Evolutionary conservation across 92 coral and sea anemone species (phyloP).

Genomic region (Diadumene lineata): DNA sequence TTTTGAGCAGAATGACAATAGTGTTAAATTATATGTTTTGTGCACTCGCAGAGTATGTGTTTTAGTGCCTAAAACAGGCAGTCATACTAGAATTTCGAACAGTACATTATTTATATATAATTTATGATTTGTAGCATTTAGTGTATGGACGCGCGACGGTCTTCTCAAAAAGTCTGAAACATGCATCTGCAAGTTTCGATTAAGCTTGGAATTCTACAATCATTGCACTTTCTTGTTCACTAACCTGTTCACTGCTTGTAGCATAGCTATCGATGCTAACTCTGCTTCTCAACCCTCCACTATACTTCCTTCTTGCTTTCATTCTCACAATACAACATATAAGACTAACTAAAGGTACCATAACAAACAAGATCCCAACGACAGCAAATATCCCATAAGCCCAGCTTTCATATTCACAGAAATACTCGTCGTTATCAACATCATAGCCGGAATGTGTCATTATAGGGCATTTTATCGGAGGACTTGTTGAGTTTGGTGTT

Average conservation of each 20-base stretch:
- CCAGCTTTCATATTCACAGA: conserved; percentile 60
- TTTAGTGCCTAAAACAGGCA: too few relatives aligned
- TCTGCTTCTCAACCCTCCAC: conserved; percentile 26
- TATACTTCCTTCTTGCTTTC: conserved; percentile 10
- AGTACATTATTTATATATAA: too few relatives aligned
- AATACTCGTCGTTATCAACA: conserved; percentile 22
- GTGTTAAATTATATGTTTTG: too few relatives aligned
- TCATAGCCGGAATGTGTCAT: conserved; percentile 27
- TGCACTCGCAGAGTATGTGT: too few relatives aligned
- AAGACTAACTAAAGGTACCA: conserved; percentile 58
- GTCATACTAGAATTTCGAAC: too few relatives aligned
- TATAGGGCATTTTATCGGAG: conserved; percentile 34
- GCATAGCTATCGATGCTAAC: conserved; percentile 18
- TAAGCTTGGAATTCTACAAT: not conserved
- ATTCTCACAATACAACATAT: conserved; percentile 50
- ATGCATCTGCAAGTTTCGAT: not conserved
- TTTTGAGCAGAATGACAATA: too few relatives aligned
- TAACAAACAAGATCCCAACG: conserved; percentile 45
- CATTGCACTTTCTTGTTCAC: conserved; percentile 43
- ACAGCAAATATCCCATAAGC: conserved; percentile 74
- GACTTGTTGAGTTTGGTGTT: not conserved
- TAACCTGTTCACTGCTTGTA: conserved; percentile 51
- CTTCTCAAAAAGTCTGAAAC: not conserved
- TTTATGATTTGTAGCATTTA: too few relatives aligned
- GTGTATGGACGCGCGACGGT: not conserved